Percentiles rank a stretch among this genome's conserved stretches.
Conservation (phyloP, 2,797 vertebrate genomes). For the Sebastes variabilis region DNA sequence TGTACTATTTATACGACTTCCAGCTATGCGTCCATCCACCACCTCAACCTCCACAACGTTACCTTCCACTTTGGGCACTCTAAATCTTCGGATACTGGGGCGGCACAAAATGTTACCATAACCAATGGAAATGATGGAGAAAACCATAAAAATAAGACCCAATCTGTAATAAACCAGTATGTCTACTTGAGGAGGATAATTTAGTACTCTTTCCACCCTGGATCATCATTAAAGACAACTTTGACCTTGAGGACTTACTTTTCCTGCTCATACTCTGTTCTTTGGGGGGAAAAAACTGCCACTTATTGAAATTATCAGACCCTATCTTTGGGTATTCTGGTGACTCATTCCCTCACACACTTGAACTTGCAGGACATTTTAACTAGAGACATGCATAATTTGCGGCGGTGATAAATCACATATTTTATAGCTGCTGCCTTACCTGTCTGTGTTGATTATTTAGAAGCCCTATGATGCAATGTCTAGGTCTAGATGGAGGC, state of each 20-base stretch:
- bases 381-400: neutral
- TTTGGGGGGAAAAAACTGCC: neutral
- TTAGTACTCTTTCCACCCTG: neutral
- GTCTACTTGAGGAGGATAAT: neutral
- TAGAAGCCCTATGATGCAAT: neutral
- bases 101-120: neutral
- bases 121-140: neutral
- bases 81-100: neutral
- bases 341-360: neutral
- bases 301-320: neutral
- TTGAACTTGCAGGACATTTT: neutral
- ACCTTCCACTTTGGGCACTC: neutral
- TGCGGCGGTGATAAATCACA: neutral
- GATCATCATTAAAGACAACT: neutral
- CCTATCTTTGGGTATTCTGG: neutral
- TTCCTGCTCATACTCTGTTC: neutral
- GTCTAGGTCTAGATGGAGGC: neutral
- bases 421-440: neutral
- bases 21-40: neutral
- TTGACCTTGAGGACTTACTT: neutral
- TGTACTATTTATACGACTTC: too few species aligned
- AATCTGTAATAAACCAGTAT: neutral
- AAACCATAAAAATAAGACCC: neutral
- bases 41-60: neutral
- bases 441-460: slow-evolving; percentile 11